phyloP scores from a whole-genome alignment of 2,888 invertebrate genomes.

The Epinotia demarniana region DNA sequence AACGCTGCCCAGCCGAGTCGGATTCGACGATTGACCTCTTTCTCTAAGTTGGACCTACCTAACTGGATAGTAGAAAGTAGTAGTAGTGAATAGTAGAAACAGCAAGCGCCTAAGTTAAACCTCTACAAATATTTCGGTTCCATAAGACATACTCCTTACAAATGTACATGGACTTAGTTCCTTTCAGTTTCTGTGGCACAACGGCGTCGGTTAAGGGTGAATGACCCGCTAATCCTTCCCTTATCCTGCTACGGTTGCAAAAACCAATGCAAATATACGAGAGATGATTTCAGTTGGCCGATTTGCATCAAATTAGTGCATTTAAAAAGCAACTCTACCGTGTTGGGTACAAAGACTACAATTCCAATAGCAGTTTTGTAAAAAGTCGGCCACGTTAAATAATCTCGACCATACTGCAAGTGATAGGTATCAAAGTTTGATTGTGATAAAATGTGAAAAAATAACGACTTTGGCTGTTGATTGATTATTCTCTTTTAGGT shows the following conservation, averaged over 20 bases:
- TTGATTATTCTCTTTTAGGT: too few relatives aligned
- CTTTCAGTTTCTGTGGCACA: not conserved
- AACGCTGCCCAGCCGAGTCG: too few relatives aligned
- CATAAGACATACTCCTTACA: not conserved
- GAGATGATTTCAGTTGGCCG: too few relatives aligned
- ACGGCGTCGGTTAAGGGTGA: slow-evolving; percentile 18
- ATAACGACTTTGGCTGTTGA: not conserved
- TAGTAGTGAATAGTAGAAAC: not conserved
- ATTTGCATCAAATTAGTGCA: too few relatives aligned
- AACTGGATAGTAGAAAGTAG: too few relatives aligned
- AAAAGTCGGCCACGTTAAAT: too few relatives aligned
- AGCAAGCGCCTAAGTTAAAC: not conserved
- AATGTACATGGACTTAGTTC: not conserved
- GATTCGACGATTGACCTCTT: too few relatives aligned
- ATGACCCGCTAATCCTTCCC: slow-evolving; percentile 40
- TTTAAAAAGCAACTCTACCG: too few relatives aligned
- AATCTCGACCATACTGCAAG: not conserved
- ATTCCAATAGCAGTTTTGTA: too few relatives aligned
- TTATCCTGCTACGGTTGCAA: slow-evolving; percentile 35
- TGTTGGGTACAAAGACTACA: too few relatives aligned
- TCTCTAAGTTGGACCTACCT: too few relatives aligned
- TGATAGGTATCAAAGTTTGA: not conserved
- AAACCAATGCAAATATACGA: slow-evolving; percentile 27
- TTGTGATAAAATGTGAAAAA: not conserved
- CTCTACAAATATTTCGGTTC: slow-evolving; percentile 20